Evolutionary conservation across 2,797 vertebrate genomes (phyloP), one percentile per base, ranked within the genome.

Genomic region (Darevskia nairensis): DNA sequence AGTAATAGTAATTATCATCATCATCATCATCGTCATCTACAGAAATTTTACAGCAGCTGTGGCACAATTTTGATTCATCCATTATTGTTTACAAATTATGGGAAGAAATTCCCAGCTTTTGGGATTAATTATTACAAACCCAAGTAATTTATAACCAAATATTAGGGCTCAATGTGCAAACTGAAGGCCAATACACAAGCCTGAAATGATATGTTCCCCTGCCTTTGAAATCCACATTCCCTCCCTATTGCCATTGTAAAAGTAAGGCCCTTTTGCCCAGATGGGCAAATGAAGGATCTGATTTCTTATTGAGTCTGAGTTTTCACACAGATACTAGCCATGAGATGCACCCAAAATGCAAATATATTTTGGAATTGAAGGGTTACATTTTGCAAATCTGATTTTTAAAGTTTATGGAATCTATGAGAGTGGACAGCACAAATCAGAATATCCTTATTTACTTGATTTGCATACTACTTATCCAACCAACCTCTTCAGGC

Each of bases 51-150:
- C 64, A 69, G 10, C 4, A 11, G 46, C 64, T 41, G 27, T 87
- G 72, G 35, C 92, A 44, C 77, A 46, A 71, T 61, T 46, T 35
- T 82, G 78, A 74, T 78, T 71, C 8, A 35, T 46, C 44, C 79
- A 87, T 74, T 90, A 75, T 85, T 91, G 25, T 86, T n/a, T 69
- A 72, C 74, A 39, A 81, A 86, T 55, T 76, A 27, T 75, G 84
- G 80, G 44, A 92, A 93, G 86, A 87, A 93, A 92, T 94, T 11
- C 71, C 1, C 1, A 29, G 50, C 71, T 88, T 6, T 72, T 1
- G 86, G 15, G 76, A 88, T 82, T 86, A 90, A 76, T 6, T 19
- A 7, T 46, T 89, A 9, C n/a, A 88, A 59, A 77, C 35, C 41
- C 27, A 88, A 79, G 29, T 69, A 79, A 88, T 88, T 79, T 79